A percentile compares a stretch with the other conserved stretches of the same genome.
Conservation (phyloP, 2,888 invertebrate genomes). For the Aspidapion aeneum region DNA sequence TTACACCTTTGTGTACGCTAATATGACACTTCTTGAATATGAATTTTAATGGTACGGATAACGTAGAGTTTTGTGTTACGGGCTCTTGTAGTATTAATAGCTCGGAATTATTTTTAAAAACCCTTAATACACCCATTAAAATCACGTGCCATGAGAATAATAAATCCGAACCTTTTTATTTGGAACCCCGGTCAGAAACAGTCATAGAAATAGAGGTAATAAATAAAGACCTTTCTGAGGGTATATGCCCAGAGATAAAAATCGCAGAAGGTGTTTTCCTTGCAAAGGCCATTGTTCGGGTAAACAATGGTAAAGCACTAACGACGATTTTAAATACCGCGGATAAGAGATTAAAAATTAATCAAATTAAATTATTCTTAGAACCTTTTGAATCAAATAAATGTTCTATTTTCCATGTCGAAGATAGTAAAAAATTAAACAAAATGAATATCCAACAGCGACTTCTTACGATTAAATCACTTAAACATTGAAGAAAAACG, state of each 20-base stretch:
- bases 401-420: background rate
- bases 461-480: slow-evolving; percentile 25
- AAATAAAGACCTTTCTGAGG: slow-evolving; percentile 23
- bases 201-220: slow-evolving; percentile 24
- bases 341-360: slow-evolving; percentile 22
- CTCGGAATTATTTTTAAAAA: background rate
- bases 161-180: slow-evolving; percentile 6
- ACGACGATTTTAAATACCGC: slow-evolving; percentile 26
- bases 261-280: slow-evolving; percentile 23
- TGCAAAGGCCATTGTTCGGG: slow-evolving; percentile 16
- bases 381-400: slow-evolving; percentile 15
- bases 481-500: slow-evolving; percentile 33
- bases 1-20: too few species aligned
- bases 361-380: slow-evolving; percentile 19
- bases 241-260: slow-evolving; percentile 23
- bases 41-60: too few species aligned
- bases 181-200: slow-evolving; percentile 25
- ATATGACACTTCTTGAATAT: too few species aligned
- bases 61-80: too few species aligned
- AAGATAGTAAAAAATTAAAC: slow-evolving; percentile 5
- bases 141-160: background rate
- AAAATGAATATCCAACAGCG: background rate
- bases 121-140: background rate
- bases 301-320: slow-evolving; percentile 8
- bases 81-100: too few species aligned